Evolutionary conservation across 2,797 vertebrate genomes (phyloP).

Genomic region (Anomalospiza imberbis): DNA sequence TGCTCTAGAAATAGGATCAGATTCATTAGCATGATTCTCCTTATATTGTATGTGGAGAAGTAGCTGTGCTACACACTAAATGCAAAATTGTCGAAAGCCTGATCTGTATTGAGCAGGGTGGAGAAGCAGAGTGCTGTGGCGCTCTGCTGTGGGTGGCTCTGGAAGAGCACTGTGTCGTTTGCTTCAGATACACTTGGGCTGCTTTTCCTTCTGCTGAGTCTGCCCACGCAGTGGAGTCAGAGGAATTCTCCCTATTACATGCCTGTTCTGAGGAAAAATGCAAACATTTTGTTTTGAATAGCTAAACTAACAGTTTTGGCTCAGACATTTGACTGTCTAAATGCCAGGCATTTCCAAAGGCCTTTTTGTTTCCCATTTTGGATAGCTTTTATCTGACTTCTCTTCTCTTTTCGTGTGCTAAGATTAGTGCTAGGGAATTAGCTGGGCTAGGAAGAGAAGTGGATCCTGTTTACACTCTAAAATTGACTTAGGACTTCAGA

Average conservation of each 20-base stretch:
- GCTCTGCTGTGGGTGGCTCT: background rate
- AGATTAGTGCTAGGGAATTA: conserved; percentile 9
- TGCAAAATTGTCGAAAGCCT: accelerated
- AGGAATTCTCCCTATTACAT: background rate
- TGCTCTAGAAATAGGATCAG: background rate
- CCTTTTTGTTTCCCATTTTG: conserved; percentile 40
- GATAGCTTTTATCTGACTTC: conserved; percentile 9
- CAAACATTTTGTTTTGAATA: conserved; percentile 41
- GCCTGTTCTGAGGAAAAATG: conserved; percentile 19
- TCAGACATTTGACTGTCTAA: conserved; percentile 7
- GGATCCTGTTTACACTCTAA: background rate
- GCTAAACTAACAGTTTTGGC: conserved; percentile 30
- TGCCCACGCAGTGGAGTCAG: background rate
- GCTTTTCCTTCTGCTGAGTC: background rate
- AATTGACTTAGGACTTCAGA: background rate
- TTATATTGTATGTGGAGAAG: background rate
- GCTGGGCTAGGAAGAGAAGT: background rate
- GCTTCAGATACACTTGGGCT: background rate
- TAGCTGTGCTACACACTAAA: background rate
- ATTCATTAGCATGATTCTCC: background rate
- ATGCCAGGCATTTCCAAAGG: conserved; percentile 27
- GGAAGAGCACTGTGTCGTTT: background rate
- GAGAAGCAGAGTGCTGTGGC: background rate
- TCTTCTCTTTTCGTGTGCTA: background rate
- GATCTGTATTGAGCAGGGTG: accelerated